Conservation (phyloP, 2,113 vertebrate genomes). For the Gambusia affinis region DNA sequence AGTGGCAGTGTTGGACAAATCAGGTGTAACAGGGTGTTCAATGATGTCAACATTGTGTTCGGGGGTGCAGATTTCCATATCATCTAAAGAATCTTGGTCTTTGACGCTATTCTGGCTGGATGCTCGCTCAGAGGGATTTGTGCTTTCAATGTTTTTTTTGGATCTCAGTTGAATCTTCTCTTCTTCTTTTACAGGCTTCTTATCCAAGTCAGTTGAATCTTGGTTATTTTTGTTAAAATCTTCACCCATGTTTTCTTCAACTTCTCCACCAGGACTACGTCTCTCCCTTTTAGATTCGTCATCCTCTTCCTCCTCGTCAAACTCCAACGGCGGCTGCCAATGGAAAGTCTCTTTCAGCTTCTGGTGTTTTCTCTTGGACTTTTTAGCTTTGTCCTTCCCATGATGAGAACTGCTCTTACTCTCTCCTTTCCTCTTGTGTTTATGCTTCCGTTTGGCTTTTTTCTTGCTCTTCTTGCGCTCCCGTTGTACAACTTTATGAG, state of each 20-base stretch:
- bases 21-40: slow-evolving; percentile 42
- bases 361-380: slow-evolving; percentile 88
- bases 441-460: slow-evolving; percentile 83
- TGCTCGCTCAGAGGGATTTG: slow-evolving; percentile 51
- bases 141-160: slow-evolving; percentile 46
- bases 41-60: slow-evolving; percentile 78
- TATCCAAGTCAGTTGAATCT: slow-evolving; percentile 29
- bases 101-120: slow-evolving; percentile 53
- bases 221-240: slow-evolving; percentile 29
- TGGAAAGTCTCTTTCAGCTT: slow-evolving; percentile 91
- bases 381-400: slow-evolving; percentile 84
- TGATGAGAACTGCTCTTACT: slow-evolving; percentile 80
- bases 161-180: slow-evolving; percentile 37
- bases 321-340: slow-evolving; percentile 97
- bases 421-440: slow-evolving; percentile 78
- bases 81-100: slow-evolving; percentile 80
- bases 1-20: slow-evolving; percentile 4
- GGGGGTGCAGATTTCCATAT: slow-evolving; percentile 92
- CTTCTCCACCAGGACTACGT: slow-evolving; percentile 32
- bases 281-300: slow-evolving; percentile 71
- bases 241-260: slow-evolving; percentile 37
- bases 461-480: slow-evolving; percentile 81
- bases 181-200: slow-evolving; percentile 45
- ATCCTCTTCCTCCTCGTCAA: slow-evolving; percentile 93
- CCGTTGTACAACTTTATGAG: slow-evolving; percentile 54